Evolutionary conservation across 2,113 vertebrate species (phyloP).

Genomic region (Proteles cristata): DNA sequence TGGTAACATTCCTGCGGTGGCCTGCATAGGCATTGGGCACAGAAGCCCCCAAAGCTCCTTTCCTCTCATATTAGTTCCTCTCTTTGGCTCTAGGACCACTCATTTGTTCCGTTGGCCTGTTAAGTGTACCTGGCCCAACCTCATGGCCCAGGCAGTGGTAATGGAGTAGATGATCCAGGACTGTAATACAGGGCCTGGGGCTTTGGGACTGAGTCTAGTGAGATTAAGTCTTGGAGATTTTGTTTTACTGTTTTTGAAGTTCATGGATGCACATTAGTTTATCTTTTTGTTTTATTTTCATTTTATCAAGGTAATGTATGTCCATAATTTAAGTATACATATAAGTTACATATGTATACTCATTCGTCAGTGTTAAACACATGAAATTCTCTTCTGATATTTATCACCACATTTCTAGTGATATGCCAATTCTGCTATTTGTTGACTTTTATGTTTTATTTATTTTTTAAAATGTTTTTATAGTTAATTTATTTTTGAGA

Average conservation of each 20-base stretch:
- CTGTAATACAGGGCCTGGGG: background rate
- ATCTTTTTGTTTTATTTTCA: conserved; percentile 44
- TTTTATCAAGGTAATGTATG: conserved; percentile 56
- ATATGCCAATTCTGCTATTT: conserved; percentile 20
- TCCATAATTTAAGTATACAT: background rate
- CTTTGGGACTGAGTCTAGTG: background rate
- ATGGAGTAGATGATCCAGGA: background rate
- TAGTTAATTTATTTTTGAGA: too few species aligned
- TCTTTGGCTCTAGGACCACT: background rate
- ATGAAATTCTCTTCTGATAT: conserved; percentile 4
- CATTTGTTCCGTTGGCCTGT: background rate
- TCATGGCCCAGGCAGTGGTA: background rate
- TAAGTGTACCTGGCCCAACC: background rate
- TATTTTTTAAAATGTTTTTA: too few species aligned
- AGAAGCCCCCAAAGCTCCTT: background rate
- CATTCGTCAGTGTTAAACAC: conserved; percentile 14
- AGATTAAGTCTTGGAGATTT: conserved; percentile 39
- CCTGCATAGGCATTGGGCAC: background rate
- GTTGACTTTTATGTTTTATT: conserved; percentile 45
- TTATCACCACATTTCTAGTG: conserved; percentile 31
- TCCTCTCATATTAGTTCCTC: background rate
- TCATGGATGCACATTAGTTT: background rate
- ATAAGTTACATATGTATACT: background rate
- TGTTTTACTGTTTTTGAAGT: conserved; percentile 43
- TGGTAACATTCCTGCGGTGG: background rate